Conservation (phyloP, 1,140 invertebrate species). For the Laupala kohalensis region DNA sequence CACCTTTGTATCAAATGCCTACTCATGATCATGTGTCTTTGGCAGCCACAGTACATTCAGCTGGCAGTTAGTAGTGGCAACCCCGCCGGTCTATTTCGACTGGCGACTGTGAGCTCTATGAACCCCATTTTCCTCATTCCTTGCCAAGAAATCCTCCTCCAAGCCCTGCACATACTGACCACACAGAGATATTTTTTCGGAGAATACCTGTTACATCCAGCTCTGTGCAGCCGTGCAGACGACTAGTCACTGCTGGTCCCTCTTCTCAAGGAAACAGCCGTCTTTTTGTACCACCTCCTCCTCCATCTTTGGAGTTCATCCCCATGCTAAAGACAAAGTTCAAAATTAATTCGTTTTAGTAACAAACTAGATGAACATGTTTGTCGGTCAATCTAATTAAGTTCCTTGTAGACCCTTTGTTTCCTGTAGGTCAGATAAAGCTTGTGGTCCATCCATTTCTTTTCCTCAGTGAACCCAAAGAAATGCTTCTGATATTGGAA, state of each 20-base stretch:
- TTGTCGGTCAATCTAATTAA: background rate
- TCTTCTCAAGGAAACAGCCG: background rate
- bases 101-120: background rate
- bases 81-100: background rate
- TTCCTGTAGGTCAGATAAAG: too few species aligned
- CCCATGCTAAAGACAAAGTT: background rate
- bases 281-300: background rate
- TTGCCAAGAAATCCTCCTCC: background rate
- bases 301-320: background rate
- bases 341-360: background rate
- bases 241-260: background rate
- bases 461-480: too few species aligned
- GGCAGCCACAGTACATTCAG: background rate
- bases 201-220: background rate
- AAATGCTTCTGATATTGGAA: too few species aligned
- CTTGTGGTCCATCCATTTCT: too few species aligned
- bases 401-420: background rate
- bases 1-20: background rate
- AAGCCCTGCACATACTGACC: background rate
- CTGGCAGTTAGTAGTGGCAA: slow-evolving; percentile 9
- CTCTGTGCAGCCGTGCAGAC: background rate
- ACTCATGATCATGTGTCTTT: background rate
- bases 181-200: background rate
- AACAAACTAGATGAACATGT: background rate
- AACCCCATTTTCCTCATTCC: background rate